A percentile compares a stretch with the other conserved stretches of the same genome.
Conservation (phyloP, 92 coral and sea anemone genomes). For the Phymanthus crucifer region DNA sequence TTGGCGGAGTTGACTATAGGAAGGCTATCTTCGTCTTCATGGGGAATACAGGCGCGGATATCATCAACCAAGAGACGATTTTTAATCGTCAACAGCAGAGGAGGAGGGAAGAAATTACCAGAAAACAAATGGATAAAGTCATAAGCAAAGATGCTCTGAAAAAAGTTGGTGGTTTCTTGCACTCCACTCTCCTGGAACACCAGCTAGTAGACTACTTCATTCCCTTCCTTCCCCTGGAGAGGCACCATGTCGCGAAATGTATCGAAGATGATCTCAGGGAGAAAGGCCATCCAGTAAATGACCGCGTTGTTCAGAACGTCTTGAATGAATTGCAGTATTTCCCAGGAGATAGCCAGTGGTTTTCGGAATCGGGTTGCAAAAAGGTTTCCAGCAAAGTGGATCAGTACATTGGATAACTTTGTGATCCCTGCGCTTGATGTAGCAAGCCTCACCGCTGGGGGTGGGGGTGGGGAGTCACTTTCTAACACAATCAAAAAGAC, state of each 20-base stretch:
- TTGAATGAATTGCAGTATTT: conserved; percentile 79
- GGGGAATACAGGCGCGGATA: conserved; percentile 82
- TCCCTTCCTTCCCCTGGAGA: conserved; percentile 87
- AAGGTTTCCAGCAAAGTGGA: conserved; percentile 89
- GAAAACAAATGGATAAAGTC: conserved; percentile 76
- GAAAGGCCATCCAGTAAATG: conserved; percentile 38
- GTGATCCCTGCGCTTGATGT: not conserved
- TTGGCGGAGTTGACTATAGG: conserved; percentile 73
- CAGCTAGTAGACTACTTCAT: conserved; percentile 79
- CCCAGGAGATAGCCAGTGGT: conserved; percentile 65
- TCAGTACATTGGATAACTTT: conserved; percentile 45
- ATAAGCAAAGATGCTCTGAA: conserved; percentile 77
- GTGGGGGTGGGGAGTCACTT: not conserved
- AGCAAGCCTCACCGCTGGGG: not conserved
- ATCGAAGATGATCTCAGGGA: conserved; percentile 61
- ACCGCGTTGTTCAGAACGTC: conserved; percentile 40
- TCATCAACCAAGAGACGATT: conserved; percentile 63
- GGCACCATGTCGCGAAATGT: conserved; percentile 74
- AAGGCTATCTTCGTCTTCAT: conserved; percentile 78
- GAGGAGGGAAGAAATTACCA: conserved; percentile 57
- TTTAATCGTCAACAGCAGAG: conserved; percentile 65
- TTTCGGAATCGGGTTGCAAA: conserved; percentile 89
- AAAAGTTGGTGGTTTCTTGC: conserved; percentile 82
- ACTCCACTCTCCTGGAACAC: conserved; percentile 63
- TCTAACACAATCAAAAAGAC: too few species aligned